These are phyloP conservation scores for Leptosomus discolor DNA, from an alignment of 2,113 vertebrate species.

Conservation along the genomic window DNA sequence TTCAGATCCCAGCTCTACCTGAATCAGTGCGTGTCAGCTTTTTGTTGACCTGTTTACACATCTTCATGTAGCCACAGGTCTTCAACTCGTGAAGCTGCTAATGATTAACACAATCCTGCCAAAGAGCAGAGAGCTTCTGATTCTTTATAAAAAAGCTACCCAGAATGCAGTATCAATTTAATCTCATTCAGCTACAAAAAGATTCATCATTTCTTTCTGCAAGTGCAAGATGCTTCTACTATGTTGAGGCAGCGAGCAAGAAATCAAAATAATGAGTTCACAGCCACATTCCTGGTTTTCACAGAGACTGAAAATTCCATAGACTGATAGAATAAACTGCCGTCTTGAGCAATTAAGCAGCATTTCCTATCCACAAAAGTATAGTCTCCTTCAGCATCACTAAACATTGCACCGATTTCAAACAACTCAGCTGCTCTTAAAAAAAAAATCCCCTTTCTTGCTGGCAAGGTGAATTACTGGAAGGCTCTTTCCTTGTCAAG, in stretches of 20 bases:
- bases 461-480: slow-evolving; percentile 30
- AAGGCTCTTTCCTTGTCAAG: slow-evolving; percentile 25
- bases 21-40: background rate
- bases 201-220: background rate
- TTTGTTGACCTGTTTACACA: background rate
- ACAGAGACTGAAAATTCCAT: background rate
- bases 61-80: background rate
- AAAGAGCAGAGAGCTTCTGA: background rate
- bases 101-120: background rate
- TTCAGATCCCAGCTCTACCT: background rate
- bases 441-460: background rate
- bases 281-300: background rate
- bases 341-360: background rate
- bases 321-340: background rate
- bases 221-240: background rate
- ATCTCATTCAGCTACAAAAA: background rate
- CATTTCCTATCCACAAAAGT: background rate
- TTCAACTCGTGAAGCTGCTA: background rate
- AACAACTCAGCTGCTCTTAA: background rate
- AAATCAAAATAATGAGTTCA: background rate
- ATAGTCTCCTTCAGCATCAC: background rate
- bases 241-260: background rate
- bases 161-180: background rate
- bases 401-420: background rate
- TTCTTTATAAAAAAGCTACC: background rate